Evolutionary conservation across 2,113 vertebrate species (phyloP).

Genomic region (Camelus bactrianus): DNA sequence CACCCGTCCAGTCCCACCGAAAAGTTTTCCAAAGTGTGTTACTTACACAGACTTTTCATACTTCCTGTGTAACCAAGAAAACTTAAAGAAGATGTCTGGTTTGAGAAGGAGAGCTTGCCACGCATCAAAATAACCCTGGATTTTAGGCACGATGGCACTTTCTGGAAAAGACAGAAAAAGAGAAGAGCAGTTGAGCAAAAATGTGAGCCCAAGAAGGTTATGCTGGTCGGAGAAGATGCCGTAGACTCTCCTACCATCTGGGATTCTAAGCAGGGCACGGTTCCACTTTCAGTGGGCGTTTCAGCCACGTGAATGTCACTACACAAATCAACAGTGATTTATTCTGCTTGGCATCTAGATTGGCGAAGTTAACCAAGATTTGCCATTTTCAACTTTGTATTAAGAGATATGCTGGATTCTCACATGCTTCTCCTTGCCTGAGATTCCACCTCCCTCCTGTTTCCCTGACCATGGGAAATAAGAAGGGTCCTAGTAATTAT

Average conservation of each 20-base stretch:
- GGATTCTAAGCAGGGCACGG: background rate
- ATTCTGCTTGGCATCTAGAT: background rate
- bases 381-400: background rate
- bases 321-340: background rate
- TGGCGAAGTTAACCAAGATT: background rate
- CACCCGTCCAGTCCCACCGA: background rate
- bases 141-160: constrained; percentile 93
- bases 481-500: background rate
- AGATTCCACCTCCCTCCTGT: background rate
- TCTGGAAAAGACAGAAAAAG: constrained; percentile 86
- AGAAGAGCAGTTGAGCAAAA: constrained; percentile 39
- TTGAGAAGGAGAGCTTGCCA: constrained; percentile 97
- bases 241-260: background rate
- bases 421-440: background rate
- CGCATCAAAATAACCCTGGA: constrained; percentile 95
- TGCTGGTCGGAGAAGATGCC: background rate
- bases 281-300: background rate
- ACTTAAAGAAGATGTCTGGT: constrained; percentile 96
- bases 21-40: constrained; percentile 3
- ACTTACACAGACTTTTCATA: constrained; percentile 94
- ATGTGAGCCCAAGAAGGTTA: background rate
- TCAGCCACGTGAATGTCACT: background rate
- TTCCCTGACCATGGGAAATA: background rate
- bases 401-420: constrained; percentile 11
- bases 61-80: constrained; percentile 93